Evolutionary conservation across 2,888 invertebrate genomes (phyloP).

Genomic region (Nipponacmea schrenckii): DNA sequence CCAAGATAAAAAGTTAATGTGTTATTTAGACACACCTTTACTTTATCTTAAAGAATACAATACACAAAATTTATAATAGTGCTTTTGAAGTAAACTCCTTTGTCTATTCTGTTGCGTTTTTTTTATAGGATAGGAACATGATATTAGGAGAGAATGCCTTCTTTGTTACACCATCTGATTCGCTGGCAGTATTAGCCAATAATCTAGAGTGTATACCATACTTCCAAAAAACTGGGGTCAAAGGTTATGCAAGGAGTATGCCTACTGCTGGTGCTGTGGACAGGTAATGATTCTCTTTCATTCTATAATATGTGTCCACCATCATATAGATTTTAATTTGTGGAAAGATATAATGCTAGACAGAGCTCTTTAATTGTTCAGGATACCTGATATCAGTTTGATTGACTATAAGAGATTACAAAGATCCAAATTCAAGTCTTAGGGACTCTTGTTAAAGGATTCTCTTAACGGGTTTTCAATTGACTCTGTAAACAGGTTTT

Average conservation of each 20-base stretch:
- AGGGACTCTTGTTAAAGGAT: too few species aligned
- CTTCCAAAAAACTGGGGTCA: conserved; percentile 85
- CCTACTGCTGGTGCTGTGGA: conserved; percentile 97
- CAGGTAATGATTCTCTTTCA: conserved; percentile 68
- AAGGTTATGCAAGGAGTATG: conserved; percentile 97
- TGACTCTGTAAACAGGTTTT: too few species aligned
- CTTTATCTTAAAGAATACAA: too few species aligned
- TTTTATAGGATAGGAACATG: conserved; percentile 89
- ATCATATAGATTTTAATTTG: too few species aligned
- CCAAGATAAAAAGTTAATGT: neutral
- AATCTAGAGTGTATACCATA: conserved; percentile 92
- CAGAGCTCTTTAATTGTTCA: neutral
- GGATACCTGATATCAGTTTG: neutral
- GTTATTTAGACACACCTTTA: too few species aligned
- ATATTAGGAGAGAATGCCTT: conserved; percentile 94
- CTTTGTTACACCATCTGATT: conserved; percentile 97
- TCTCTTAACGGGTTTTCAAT: neutral
- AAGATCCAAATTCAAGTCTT: neutral
- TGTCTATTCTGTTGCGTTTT: neutral
- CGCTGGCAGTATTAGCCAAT: conserved; percentile 92
- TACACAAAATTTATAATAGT: too few species aligned
- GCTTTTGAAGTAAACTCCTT: too few species aligned
- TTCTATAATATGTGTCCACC: neutral
- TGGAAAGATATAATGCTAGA: too few species aligned
- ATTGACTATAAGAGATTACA: neutral